A percentile compares a stretch with the other conserved stretches of the same genome.
phyloP scores from a whole-genome alignment of 2,888 invertebrate species.

The Notocelia uddmanniana region DNA sequence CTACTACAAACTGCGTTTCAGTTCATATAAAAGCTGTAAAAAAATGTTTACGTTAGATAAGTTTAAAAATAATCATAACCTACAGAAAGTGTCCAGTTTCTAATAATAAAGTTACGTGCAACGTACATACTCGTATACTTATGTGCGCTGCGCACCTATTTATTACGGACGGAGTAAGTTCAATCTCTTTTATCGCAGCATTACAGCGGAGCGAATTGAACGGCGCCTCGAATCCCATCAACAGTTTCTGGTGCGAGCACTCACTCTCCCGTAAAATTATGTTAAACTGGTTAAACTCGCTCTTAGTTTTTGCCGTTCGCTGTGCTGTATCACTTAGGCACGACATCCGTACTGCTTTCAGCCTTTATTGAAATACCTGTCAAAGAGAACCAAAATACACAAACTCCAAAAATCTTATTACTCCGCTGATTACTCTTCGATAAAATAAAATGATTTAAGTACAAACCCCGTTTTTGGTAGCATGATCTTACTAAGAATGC shows the following conservation, averaged over 20 bases:
- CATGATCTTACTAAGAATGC: no score
- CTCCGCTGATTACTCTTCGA: no score
- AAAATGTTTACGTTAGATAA: neutral
- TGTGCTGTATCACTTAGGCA: conserved; percentile 14
- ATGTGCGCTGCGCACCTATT: conserved; percentile 56
- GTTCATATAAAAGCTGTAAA: neutral
- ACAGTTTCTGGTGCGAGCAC: conserved; percentile 67
- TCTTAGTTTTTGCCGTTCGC: conserved; percentile 65
- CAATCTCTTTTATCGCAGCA: conserved; percentile 82
- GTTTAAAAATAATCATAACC: no score
- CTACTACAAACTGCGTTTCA: neutral
- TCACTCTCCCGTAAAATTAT: conserved; percentile 80
- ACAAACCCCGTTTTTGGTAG: no score
- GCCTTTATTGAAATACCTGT: neutral
- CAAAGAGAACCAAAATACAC: neutral
- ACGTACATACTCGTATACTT: no score
- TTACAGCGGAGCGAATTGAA: conserved; percentile 77
- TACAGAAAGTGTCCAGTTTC: conserved; percentile 25
- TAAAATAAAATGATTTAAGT: no score
- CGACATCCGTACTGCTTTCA: conserved; percentile 2
- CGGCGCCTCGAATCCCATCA: conserved; percentile 67
- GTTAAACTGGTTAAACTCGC: conserved; percentile 72
- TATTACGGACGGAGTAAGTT: conserved; percentile 78
- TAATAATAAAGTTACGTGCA: no score
- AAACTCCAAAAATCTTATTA: no score